Evolutionary conservation across 2,113 vertebrate species (phyloP).

Genomic region (Hydropotes inermis): DNA sequence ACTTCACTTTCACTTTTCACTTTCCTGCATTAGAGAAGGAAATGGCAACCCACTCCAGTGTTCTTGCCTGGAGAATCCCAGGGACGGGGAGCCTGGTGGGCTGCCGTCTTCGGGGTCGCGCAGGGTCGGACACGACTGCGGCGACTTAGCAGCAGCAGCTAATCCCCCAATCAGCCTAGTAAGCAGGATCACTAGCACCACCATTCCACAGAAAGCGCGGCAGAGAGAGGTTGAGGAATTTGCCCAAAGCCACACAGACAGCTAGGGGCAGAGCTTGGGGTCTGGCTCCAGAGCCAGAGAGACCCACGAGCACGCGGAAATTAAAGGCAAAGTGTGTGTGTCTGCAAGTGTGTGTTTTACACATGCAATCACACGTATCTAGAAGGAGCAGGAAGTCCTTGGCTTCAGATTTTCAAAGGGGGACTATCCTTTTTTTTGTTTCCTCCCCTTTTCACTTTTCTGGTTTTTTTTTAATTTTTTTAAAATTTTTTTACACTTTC

Average conservation of each 20-base stretch:
- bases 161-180: rapidly evolving
- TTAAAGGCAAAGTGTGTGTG: neutral
- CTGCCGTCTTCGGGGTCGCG: too few relatives aligned
- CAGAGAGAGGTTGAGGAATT: neutral
- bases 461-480: neutral
- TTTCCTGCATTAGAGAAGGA: too few relatives aligned
- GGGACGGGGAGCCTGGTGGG: too few relatives aligned
- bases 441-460: neutral
- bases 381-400: neutral
- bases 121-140: too few relatives aligned
- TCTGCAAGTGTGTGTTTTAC: rapidly evolving
- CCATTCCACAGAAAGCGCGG: neutral
- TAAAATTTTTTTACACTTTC: neutral
- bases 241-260: neutral
- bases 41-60: too few relatives aligned
- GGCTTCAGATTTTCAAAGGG: neutral
- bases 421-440: neutral
- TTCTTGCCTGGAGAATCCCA: too few relatives aligned
- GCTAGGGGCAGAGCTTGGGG: neutral
- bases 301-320: neutral
- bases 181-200: neutral
- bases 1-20: too few relatives aligned
- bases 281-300: neutral
- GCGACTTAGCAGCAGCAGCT: too few relatives aligned
- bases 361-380: neutral